phyloP scores from a whole-genome alignment of 2,888 invertebrate genomes.

The Aphodius sticticus region DNA sequence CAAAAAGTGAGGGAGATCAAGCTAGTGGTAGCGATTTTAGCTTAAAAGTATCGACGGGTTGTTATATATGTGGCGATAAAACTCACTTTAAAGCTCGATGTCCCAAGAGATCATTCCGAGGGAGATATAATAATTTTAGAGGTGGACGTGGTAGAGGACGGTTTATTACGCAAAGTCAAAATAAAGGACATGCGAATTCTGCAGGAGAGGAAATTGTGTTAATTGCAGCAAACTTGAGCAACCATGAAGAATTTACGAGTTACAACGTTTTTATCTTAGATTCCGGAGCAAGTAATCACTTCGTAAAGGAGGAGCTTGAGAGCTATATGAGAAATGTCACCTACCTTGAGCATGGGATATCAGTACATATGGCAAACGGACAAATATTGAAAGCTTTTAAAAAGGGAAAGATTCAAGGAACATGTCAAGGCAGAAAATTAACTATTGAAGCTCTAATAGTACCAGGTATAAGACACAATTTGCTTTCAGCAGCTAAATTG shows the following conservation, averaged over 20 bases:
- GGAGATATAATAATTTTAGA: background rate
- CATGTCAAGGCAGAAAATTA: background rate
- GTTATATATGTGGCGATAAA: slow-evolving; percentile 12
- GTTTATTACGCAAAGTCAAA: background rate
- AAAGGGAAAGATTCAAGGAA: background rate
- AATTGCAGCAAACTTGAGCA: background rate
- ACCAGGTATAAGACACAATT: no score
- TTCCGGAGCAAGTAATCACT: slow-evolving; percentile 22
- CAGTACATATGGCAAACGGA: slow-evolving; percentile 13
- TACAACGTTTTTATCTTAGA: slow-evolving; percentile 15
- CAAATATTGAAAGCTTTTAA: slow-evolving; percentile 7
- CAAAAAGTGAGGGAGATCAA: background rate
- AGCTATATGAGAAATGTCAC: slow-evolving; percentile 11
- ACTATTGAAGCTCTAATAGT: no score
- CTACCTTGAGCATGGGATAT: background rate
- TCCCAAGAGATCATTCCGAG: background rate
- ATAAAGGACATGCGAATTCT: slow-evolving; percentile 8
- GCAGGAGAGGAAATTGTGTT: slow-evolving; percentile 6
- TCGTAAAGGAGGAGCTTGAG: slow-evolving; percentile 17
- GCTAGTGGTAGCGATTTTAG: background rate
- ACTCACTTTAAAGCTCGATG: slow-evolving; percentile 11
- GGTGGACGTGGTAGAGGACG: slow-evolving; percentile 15
- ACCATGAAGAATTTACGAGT: background rate
- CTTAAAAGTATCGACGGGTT: background rate
- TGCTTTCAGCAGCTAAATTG: no score